Evolutionary conservation across 2,797 vertebrate genomes (phyloP).

Genomic region (Natrix natrix): DNA sequence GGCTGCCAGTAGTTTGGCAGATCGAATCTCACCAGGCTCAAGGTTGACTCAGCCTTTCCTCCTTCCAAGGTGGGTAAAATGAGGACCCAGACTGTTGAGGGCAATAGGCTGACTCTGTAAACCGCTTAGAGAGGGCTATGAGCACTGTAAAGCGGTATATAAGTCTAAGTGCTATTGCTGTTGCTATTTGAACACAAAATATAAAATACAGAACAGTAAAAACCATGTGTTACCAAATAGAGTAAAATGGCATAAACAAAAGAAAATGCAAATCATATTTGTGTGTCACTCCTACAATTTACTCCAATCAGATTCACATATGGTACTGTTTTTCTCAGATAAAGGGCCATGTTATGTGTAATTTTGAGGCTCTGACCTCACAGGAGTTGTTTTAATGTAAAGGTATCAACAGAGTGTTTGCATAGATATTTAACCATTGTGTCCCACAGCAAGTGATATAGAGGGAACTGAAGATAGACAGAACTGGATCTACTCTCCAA

Average conservation of each 20-base stretch:
- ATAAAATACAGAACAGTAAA: background rate
- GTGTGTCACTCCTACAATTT: background rate
- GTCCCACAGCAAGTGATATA: background rate
- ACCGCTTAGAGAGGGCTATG: no score
- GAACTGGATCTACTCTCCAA: background rate
- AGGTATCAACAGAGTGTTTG: background rate
- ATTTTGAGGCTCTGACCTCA: background rate
- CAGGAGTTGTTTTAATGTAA: background rate
- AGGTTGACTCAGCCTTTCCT: no score
- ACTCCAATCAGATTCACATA: background rate
- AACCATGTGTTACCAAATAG: background rate
- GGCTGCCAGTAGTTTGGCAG: no score
- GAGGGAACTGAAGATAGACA: background rate
- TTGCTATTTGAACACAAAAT: background rate
- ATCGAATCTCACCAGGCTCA: no score
- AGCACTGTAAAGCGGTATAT: no score
- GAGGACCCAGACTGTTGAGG: no score
- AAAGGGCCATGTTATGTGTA: background rate
- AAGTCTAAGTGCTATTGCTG: no score
- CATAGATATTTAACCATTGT: background rate
- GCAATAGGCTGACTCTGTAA: no score
- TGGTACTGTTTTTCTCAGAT: background rate
- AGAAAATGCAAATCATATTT: background rate
- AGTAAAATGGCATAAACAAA: background rate
- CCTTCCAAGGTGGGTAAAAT: no score